phyloP scores from a whole-genome alignment of 2,888 invertebrate genomes.

The Andrena praecox region DNA sequence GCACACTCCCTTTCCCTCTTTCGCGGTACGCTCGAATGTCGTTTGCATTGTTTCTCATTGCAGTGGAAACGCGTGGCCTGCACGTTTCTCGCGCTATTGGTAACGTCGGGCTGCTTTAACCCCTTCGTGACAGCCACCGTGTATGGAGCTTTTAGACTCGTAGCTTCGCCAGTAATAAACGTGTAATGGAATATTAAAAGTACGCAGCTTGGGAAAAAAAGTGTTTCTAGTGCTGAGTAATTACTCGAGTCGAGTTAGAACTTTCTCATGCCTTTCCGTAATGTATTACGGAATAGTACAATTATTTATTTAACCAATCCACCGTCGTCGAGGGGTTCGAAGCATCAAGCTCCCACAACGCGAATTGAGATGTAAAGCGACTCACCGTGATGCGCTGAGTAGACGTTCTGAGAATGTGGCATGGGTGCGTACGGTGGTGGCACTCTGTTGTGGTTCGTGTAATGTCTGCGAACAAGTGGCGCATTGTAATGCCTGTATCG shows the following conservation, averaged over 20 bases:
- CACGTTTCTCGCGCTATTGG: neutral
- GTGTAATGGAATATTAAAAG: too few species aligned
- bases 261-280: too few species aligned
- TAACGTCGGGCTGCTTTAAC: neutral
- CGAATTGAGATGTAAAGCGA: conserved; percentile 34
- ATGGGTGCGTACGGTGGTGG: conserved; percentile 81
- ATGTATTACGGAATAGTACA: too few species aligned
- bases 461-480: conserved; percentile 77
- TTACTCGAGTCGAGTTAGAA: too few species aligned
- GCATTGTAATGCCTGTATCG: neutral
- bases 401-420: conserved; percentile 74
- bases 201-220: too few species aligned
- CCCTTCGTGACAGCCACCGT: neutral
- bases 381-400: conserved; percentile 74
- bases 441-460: conserved; percentile 75
- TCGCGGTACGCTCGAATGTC: neutral
- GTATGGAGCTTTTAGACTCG: too few species aligned
- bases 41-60: neutral
- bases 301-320: neutral
- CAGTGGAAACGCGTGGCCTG: neutral
- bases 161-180: too few species aligned
- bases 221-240: too few species aligned
- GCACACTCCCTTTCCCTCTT: neutral
- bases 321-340: neutral
- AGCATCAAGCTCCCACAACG: neutral